Base-by-base conservation (phyloP, 2,888 invertebrate species). In the Plutella xylostella region DNA sequence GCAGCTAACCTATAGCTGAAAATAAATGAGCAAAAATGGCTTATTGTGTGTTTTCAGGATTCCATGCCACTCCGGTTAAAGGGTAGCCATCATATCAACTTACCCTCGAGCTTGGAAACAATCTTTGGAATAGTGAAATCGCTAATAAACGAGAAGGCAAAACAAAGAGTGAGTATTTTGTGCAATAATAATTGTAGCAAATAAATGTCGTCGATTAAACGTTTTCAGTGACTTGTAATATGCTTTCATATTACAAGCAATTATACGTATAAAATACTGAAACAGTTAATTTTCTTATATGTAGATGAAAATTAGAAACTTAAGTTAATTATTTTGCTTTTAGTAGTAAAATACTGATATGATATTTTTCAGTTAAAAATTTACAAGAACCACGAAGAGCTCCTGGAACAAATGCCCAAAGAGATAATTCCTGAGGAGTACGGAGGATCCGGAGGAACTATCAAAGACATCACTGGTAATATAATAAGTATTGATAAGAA, bases 361-460 rank as follows among this genome's bases (percentile, higher is more conserved):
- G 37, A 22, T 17, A 35, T 30, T 43, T 37, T 80, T 55, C 65
- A 89, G 86, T 54, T 89, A 22, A 79, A 68, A 64, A 72, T 89
- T 14, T 87, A 89, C 53, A 85, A 87, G 54, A 65, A 64, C 43
- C 56, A 74, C 45, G 84, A 86, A 1, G 85, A 87, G 7, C 71
- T 91, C 22, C 69, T 85, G 48, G 69, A 87, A 46, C 58, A 76
- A 34, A 69, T 91, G 31, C 88, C 90, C 0, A 83, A 78, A 52
- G 82, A 86, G 42, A 72, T 86, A 35, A 65, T 91, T 45, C 91
- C 91, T 0, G 62, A 65, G 33, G 90, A 91, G 61, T 91, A 90
- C 57, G 90, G 90, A 3, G 91, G 91, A 0, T 72, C 77, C 9
- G 88, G 85, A 3, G 85, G 85, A 1, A 68, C 85, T 2, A 56